A percentile compares a stretch with the other conserved stretches of the same genome.
Conservation (phyloP, 1,140 invertebrate genomes). For the Caenorhabditis tropicalis region DNA sequence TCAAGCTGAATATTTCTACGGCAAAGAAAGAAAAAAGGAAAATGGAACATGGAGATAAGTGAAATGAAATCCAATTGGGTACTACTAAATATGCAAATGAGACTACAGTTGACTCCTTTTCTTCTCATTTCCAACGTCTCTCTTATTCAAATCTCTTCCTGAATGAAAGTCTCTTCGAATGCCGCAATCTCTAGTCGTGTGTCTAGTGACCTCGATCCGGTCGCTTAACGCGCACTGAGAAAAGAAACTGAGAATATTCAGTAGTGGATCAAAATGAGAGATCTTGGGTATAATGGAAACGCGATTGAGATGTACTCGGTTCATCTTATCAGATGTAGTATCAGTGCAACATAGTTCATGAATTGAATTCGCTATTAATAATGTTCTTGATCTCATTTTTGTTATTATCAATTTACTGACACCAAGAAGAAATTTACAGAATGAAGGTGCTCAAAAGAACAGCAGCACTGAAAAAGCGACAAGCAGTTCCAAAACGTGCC, state of each 20-base stretch:
- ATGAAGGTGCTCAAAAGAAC: not conserved
- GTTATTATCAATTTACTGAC: not conserved
- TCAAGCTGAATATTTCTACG: not conserved
- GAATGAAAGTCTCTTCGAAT: not conserved
- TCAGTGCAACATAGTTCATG: no score
- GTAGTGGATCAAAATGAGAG: not conserved
- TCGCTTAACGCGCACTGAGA: not conserved
- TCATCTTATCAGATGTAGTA: no score
- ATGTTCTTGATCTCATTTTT: no score
- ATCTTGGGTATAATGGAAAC: not conserved
- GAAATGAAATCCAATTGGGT: not conserved
- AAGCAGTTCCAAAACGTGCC: not conserved
- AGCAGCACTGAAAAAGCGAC: not conserved
- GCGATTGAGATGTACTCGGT: not conserved
- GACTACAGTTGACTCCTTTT: not conserved
- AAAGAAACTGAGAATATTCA: not conserved
- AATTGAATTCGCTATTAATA: no score
- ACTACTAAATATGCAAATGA: slow-evolving; percentile 11
- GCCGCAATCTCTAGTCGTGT: not conserved
- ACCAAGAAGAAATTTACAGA: not conserved
- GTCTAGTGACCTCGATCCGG: slow-evolving; percentile 18
- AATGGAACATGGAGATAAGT: not conserved
- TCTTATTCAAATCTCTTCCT: not conserved
- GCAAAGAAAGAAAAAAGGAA: not conserved
- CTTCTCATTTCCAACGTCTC: not conserved